Base-by-base conservation (phyloP, 1,140 invertebrate species). In the Drosophila murphyi region DNA sequence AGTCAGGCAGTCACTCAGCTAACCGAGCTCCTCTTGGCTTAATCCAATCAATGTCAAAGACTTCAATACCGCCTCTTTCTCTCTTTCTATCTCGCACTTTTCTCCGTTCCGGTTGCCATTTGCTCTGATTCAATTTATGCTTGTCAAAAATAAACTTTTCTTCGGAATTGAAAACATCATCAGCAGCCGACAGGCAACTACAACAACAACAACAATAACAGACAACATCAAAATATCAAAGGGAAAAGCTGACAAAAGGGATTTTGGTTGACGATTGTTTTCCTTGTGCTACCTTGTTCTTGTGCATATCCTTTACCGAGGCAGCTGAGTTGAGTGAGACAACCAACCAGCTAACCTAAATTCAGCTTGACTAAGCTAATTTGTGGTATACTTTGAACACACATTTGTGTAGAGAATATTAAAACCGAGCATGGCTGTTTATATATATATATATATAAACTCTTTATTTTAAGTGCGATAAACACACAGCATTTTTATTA, bases 1-100 rank as follows among this genome's bases (percentile, higher is more conserved):
- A 28, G 7, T 12, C 37, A 35, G 12, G 4, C 8, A 47, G 41
- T 35, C 32, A 6, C 34, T n/a, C 32, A 34, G 31, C 50, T 47
- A 10, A 2, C 51, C 8, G 28, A 45, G 39, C 51, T 43, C 10
- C 20, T 34, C 59, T 57, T 70, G 60, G 10, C 31, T 56, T 77
- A 73, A 85, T 73, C 69, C 62, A 79, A 72, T 70, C 73, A 76
- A 80, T 83, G 82, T 52, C 78, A 72, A 48, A 64, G 71, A 45
- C 78, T 76, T 59, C 60, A 68, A 57, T 70, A 20, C 32, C 54
- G 41, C 41, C 73, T 29, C 68, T 28, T 37, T 57, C 43, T 4
- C 48, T 2, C 7, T 31, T 29, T 20, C 7, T 4, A n/a, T 34
- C 32, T 50, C 4, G 20, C 59, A 7, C 61, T 34, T 47, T 34